Evolutionary conservation across 2,113 vertebrate species (phyloP), one percentile per base, ranked within the genome.

Genomic region (Cynopterus brachyotis): DNA sequence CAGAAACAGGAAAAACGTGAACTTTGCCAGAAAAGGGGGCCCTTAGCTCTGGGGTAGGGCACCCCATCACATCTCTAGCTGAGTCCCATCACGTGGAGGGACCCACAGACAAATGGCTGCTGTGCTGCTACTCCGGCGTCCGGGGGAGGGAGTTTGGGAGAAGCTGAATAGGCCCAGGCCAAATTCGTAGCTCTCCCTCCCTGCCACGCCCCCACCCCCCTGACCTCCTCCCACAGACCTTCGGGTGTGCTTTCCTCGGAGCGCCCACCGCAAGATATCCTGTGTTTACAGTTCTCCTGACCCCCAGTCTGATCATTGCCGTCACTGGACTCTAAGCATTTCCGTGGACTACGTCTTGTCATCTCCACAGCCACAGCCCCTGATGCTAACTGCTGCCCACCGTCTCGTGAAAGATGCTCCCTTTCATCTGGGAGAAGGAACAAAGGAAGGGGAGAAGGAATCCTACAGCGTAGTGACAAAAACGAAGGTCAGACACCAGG

Each of bases 71-170:
- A 30, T 69, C 26, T 70, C 45, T 28, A 76, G 6, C 30, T 66
- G 28, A 75, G 17, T 40, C 66, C 28, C 3, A 4, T 26, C 13
- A 24, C 9, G 0, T 17, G 28, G 16, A 80, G 30, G 6, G 19
- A 59, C 1, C 17, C 45, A 75, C 47, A 20, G 4, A 37, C 3
- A 50, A 22, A 50, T 9, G 26, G 40, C 32, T 76, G 0, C 28
- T 13, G 2, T 9, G 4, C 35, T 5, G 66, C 42, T 0, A 2
- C 2, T 28, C 40, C 35, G 32, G 16, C 0, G 32, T 24, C 24
- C 28, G 17, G 10, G 3, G 13, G 20, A n/a, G 13, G 24, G 37
- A 28, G 26, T 45, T 53, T 7, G 17, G 26, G 42, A 92, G 30
- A 78, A 57, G 28, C 6, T 30, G 30, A 50, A 86, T 6, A 2